Conservation (phyloP, 2,113 vertebrate species). For the Oreochromis tanganicae region DNA sequence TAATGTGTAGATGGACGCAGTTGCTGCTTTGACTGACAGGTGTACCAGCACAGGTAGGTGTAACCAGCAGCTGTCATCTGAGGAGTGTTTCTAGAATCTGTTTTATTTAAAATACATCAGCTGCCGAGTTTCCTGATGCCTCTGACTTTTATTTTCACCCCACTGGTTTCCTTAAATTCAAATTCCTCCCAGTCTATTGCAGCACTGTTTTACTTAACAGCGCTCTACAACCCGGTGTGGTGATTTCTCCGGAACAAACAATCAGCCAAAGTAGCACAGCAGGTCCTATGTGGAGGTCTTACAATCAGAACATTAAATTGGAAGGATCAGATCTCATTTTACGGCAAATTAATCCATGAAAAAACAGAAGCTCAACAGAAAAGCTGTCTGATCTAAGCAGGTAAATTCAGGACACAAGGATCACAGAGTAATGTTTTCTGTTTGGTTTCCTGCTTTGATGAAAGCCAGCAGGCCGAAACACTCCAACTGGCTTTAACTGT, state of each 20-base stretch:
- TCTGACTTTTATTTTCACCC: not conserved
- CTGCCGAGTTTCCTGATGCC: not conserved
- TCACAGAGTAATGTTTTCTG: not conserved
- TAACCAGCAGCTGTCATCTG: not conserved
- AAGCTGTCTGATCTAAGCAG: not conserved
- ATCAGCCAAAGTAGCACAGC: not conserved
- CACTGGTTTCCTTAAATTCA: not conserved
- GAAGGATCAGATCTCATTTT: conserved; percentile 39
- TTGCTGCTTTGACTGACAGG: not conserved
- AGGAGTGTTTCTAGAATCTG: not conserved
- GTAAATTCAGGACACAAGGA: not conserved
- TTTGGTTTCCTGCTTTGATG: not conserved
- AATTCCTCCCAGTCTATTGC: not conserved
- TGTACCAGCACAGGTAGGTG: not conserved
- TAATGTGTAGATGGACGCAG: not conserved
- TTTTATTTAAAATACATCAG: not conserved
- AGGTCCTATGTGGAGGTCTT: conserved; percentile 1
- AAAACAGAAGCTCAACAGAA: not conserved
- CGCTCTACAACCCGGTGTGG: not conserved
- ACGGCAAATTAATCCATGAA: conserved; percentile 18
- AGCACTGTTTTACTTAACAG: not conserved
- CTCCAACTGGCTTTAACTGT: not conserved
- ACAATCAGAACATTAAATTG: conserved; percentile 22
- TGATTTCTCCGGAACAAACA: conserved; percentile 25
- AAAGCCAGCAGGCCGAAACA: not conserved